These are phyloP conservation scores for Branchinecta sandiegonensis DNA, from an alignment of 2,888 invertebrate genomes.

Conservation along the genomic window DNA sequence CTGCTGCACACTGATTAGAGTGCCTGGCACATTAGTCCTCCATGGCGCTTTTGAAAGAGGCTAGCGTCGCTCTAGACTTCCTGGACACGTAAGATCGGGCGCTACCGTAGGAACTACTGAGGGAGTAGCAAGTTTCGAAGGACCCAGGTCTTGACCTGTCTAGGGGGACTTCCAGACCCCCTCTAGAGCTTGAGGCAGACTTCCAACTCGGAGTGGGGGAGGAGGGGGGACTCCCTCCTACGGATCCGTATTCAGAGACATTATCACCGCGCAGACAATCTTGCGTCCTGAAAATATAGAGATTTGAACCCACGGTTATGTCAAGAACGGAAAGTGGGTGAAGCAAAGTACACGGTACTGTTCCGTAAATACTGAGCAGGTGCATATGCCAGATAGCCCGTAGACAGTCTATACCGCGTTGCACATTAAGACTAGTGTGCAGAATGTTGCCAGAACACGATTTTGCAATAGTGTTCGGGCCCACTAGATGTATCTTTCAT, in stretches of 20 bases:
- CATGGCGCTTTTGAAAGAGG: constrained; percentile 12
- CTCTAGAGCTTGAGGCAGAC: neutral
- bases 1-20: no score
- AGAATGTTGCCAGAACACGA: no score
- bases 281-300: neutral
- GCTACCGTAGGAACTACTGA: constrained; percentile 6
- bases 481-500: no score
- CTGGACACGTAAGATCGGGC: constrained; percentile 1
- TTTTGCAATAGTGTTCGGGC: no score
- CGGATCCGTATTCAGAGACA: constrained; percentile 4
- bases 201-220: constrained; percentile 10
- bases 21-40: neutral
- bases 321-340: neutral
- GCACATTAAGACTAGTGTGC: no score
- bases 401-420: no score
- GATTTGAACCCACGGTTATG: neutral
- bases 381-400: no score
- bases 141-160: constrained; percentile 13
- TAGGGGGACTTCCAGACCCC: neutral
- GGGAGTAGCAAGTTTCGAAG: neutral
- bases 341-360: no score
- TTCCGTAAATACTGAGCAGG: no score
- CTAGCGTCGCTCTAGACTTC: constrained; percentile 11
- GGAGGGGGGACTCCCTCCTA: constrained; percentile 1
- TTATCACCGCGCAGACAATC: neutral